Evolutionary conservation across 1,140 invertebrate species (phyloP).

Genomic region (Drosophila pandora): DNA sequence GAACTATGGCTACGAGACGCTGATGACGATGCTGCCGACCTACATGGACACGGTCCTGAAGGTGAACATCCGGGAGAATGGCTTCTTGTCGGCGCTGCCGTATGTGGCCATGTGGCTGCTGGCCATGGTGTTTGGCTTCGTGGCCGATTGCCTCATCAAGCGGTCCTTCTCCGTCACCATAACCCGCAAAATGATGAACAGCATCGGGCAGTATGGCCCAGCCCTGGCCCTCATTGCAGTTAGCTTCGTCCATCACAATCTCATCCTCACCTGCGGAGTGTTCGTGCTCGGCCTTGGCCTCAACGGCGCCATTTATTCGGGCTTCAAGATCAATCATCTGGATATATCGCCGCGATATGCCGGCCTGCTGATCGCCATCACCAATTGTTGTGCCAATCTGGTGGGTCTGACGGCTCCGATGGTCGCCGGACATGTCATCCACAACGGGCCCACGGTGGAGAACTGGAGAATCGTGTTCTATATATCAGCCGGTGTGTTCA

Average conservation of each 20-base stretch:
- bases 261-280: conserved; percentile 88
- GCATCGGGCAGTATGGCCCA: conserved; percentile 91
- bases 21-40: conserved; percentile 97
- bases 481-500: conserved; percentile 90
- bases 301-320: conserved; percentile 93
- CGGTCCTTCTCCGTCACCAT: conserved; percentile 87
- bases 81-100: conserved; percentile 91
- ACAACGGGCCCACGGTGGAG: not conserved
- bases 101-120: conserved; percentile 95
- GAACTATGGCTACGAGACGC: conserved; percentile 95
- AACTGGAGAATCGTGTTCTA: conserved; percentile 94
- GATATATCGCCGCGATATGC: conserved; percentile 96
- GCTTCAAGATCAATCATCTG: conserved; percentile 95
- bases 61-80: conserved; percentile 95
- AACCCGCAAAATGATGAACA: conserved; percentile 92
- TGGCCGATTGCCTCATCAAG: conserved; percentile 92
- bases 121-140: conserved; percentile 90
- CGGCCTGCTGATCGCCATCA: conserved; percentile 95
- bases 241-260: conserved; percentile 89
- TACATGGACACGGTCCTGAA: conserved; percentile 98
- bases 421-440: conserved; percentile 87
- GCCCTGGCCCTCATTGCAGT: conserved; percentile 90
- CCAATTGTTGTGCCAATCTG: conserved; percentile 95
- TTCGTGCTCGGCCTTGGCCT: conserved; percentile 91
- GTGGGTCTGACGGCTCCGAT: conserved; percentile 94